phyloP scores from a whole-genome alignment of 2,888 invertebrate genomes.

The Tenthredo notha region DNA sequence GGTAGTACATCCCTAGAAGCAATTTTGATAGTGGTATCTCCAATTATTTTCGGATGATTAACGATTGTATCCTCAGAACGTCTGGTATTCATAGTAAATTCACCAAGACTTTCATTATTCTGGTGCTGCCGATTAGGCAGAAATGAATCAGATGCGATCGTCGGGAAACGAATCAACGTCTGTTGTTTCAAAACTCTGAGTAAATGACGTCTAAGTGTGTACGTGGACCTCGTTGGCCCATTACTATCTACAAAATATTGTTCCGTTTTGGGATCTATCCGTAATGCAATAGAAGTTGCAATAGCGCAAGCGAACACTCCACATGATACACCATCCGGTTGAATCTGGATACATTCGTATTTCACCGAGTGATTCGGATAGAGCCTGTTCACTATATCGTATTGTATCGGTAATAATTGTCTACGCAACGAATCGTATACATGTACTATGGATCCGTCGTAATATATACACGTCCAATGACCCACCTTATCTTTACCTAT shows the following conservation, averaged over 20 bases:
- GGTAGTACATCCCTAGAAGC: too few species aligned
- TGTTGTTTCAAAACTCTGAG: neutral
- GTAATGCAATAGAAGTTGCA: constrained; percentile 20
- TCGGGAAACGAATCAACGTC: neutral
- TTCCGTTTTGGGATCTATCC: neutral
- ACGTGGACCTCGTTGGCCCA: neutral
- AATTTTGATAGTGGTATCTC: too few species aligned
- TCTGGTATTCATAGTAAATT: neutral
- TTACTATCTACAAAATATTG: constrained; percentile 14
- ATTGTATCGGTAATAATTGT: constrained; percentile 2
- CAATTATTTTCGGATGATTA: too few species aligned
- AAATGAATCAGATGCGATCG: neutral
- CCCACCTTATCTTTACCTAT: constrained; percentile 6
- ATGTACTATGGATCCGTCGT: constrained; percentile 22
- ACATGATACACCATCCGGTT: neutral
- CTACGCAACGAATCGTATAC: constrained; percentile 8
- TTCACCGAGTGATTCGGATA: neutral
- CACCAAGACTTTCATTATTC: neutral
- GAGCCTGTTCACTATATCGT: neutral
- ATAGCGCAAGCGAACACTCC: constrained; percentile 14
- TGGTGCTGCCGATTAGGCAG: neutral
- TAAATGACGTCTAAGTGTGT: constrained; percentile 25
- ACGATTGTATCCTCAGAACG: neutral
- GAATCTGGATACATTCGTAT: constrained; percentile 20
- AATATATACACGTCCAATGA: constrained; percentile 25